phyloP scores from a whole-genome alignment of 2,113 vertebrate species.

The Bagarius yarrelli region DNA sequence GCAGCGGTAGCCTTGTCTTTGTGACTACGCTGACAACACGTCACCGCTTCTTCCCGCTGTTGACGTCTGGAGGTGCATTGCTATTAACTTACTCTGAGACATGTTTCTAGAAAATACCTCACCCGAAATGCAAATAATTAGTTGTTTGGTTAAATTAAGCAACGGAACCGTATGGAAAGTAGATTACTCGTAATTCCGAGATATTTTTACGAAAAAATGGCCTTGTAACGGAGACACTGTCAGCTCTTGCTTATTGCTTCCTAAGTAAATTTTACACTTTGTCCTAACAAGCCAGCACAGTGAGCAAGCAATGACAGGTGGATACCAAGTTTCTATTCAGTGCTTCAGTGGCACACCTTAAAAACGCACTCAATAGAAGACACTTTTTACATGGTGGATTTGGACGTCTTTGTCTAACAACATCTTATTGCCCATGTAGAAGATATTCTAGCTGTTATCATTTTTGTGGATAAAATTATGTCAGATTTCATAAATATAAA shows the following conservation, averaged over 20 bases:
- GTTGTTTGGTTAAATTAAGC: not conserved
- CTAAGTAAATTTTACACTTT: not conserved
- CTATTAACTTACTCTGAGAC: not conserved
- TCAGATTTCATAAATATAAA: too few species aligned
- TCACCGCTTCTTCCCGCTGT: not conserved
- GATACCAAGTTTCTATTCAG: not conserved
- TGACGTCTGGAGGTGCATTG: not conserved
- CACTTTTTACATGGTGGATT: too few species aligned
- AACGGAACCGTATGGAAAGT: not conserved
- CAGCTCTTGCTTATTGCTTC: not conserved
- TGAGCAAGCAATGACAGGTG: not conserved
- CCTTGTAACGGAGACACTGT: not conserved
- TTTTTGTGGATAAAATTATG: too few species aligned
- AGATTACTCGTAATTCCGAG: not conserved
- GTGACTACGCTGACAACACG: not conserved
- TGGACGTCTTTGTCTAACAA: too few species aligned
- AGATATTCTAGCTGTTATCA: too few species aligned
- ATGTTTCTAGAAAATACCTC: not conserved
- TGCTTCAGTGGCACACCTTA: not conserved
- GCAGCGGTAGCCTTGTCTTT: not conserved
- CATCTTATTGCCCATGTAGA: too few species aligned
- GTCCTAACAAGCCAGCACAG: not conserved
- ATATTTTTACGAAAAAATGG: not conserved
- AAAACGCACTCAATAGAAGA: too few species aligned
- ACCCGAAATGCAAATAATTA: not conserved